Base-by-base conservation (phyloP, 2,888 invertebrate genomes). In the Pseudolycoriella hygida region DNA sequence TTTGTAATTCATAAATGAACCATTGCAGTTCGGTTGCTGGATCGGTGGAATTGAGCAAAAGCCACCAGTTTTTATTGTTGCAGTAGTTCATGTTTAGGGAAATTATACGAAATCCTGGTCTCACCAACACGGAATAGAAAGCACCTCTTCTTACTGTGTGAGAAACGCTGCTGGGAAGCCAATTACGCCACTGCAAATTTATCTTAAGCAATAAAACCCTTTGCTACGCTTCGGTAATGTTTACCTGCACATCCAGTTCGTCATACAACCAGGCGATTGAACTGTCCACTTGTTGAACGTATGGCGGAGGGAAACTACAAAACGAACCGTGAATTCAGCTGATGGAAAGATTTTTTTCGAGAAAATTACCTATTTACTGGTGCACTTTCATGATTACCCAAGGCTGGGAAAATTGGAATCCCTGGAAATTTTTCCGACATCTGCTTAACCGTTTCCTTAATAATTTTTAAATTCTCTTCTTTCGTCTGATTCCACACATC, bases 31-130 rank as follows among this genome's bases (percentile, higher is more conserved):
- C 90, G 1, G 86, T 89, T 0, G 89, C 90, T 1, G 96, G 96
- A 67, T 97, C 96, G 0, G 93, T 94, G 53, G 90, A 90, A 64
- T 97, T 94, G 50, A 96, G 68, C 14, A 90, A 67, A 20, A 90
- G 69, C 90, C 90, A 92, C 93, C 92, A 94, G 67, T 93, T 93
- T 59, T 86, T 86, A 58, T 88, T 89, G 61, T 92, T 90, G 64
- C 93, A 93, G 65, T 88, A 92, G 66, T 94, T 94, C 81, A 88
- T 92, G 60, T 94, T 94, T n/a, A 94, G 70, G 0, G 93, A 93
- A 51, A 94, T 81, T 46, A 94, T 77, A 47, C 92, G 73, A 61
- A 94, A 87, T 15, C 90, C 90, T 0, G 89, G 88, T 32, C 86
- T 74, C 6, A 93, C 83, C 41, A 89, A 72, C 2, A 89, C 87